Evolutionary conservation across 2,888 invertebrate species (phyloP).

Genomic region (Amblyjoppa fuscipennis): DNA sequence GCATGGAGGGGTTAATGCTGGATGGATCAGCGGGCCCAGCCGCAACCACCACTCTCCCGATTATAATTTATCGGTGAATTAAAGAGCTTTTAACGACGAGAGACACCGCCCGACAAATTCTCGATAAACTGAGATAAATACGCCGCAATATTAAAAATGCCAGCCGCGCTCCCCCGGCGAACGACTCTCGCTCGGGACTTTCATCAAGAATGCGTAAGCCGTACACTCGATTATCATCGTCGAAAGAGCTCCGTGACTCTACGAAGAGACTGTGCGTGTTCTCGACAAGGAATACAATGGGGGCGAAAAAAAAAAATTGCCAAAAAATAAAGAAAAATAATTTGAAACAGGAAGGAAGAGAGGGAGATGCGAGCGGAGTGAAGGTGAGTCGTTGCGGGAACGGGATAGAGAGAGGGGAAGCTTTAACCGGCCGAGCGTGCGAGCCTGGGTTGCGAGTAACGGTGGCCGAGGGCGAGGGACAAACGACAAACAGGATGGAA

Average conservation of each 20-base stretch:
- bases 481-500: conserved; percentile 75
- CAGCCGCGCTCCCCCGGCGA: neutral
- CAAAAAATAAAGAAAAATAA: neutral
- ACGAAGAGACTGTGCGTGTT: neutral
- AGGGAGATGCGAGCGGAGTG: neutral
- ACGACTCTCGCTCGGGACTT: neutral
- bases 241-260: neutral
- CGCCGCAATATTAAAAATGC: conserved; percentile 13
- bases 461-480: conserved; percentile 64
- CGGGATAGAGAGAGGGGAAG: conserved; percentile 38
- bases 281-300: neutral
- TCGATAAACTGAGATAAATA: conserved; percentile 52
- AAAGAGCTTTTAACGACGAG: conserved; percentile 66
- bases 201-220: neutral
- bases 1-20: conserved; percentile 28
- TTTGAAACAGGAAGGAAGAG: conserved; percentile 43
- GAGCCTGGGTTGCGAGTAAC: conserved; percentile 50
- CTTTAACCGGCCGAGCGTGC: conserved; percentile 65
- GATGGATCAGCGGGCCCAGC: conserved; percentile 71
- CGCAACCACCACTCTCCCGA: conserved; percentile 65
- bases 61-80: conserved; percentile 78
- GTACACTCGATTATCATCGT: conserved; percentile 10
- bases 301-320: neutral
- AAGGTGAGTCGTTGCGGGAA: conserved; percentile 1
- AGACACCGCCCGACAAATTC: conserved; percentile 36